Conservation (phyloP, 2,113 vertebrate species). For the Hylia prasina region DNA sequence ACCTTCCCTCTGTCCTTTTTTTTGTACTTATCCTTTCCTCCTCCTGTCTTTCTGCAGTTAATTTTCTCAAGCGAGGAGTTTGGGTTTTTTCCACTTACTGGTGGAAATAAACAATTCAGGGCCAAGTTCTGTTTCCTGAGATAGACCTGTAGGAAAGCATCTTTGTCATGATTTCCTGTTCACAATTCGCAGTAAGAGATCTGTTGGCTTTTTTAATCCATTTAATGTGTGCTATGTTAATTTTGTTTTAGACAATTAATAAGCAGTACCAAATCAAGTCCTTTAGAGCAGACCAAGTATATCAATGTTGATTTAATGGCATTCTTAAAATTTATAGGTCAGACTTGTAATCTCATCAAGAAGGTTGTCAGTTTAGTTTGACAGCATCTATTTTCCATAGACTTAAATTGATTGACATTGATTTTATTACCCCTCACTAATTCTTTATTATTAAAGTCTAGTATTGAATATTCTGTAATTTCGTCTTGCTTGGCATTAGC, state of each 20-base stretch:
- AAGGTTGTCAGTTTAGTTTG: conserved; percentile 19
- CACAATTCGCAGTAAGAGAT: background rate
- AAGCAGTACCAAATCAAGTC: background rate
- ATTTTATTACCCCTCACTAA: conserved; percentile 19
- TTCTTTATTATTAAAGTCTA: background rate
- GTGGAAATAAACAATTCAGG: background rate
- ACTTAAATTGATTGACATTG: conserved; percentile 23
- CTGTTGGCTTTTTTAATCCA: background rate
- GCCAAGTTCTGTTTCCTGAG: background rate
- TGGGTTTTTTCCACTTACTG: background rate
- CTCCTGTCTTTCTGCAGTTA: background rate
- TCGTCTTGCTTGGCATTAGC: background rate
- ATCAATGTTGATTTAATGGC: background rate
- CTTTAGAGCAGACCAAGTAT: background rate
- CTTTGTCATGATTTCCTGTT: background rate
- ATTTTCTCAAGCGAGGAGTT: background rate
- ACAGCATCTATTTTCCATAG: conserved; percentile 11
- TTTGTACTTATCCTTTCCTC: background rate
- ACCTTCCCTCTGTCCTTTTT: background rate
- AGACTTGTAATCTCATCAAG: conserved; percentile 21
- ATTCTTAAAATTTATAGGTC: conserved; percentile 7
- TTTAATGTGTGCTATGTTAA: conserved; percentile 7
- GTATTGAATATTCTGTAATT: background rate
- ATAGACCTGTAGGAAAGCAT: background rate
- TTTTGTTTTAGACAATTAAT: conserved; percentile 17